Evolutionary conservation across 2,888 invertebrate genomes (phyloP).

Genomic region (Thelaira solivaga): DNA sequence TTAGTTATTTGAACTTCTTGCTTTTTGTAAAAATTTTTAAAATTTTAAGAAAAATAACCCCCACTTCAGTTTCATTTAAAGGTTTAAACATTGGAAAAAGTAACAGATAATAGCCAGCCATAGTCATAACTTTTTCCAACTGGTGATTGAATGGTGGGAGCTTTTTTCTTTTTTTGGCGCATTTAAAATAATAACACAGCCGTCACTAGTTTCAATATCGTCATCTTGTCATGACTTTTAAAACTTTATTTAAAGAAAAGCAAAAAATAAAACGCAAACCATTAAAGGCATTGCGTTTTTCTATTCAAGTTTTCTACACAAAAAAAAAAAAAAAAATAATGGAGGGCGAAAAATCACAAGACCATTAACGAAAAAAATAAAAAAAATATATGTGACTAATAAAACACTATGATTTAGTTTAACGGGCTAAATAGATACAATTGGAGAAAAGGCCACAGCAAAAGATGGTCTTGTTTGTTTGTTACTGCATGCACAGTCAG

Average conservation of each 20-base stretch:
- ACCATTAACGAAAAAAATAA: background rate
- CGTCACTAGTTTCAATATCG: slow-evolving; percentile 38
- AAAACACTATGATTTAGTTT: slow-evolving; percentile 54
- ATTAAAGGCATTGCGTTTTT: slow-evolving; percentile 36
- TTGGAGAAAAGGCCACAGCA: slow-evolving; percentile 16
- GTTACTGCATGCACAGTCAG: slow-evolving; percentile 39
- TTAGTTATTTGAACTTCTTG: no score
- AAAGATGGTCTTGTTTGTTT: slow-evolving; percentile 40
- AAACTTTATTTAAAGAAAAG: slow-evolving; percentile 38
- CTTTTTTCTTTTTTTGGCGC: slow-evolving; percentile 33
- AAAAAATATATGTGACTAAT: slow-evolving; percentile 42
- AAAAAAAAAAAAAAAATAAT: slow-evolving; percentile 7
- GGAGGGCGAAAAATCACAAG: slow-evolving; percentile 18
- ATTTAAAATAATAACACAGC: slow-evolving; percentile 42
- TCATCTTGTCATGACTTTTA: slow-evolving; percentile 48
- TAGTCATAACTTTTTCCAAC: slow-evolving; percentile 25
- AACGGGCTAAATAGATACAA: slow-evolving; percentile 38
- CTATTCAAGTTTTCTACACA: slow-evolving; percentile 14
- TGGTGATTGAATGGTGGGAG: slow-evolving; percentile 55
- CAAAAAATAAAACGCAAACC: background rate
- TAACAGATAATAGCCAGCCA: slow-evolving; percentile 37
- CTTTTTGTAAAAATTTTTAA: no score
- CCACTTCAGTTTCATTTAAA: background rate
- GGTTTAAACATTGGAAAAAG: slow-evolving; percentile 12
- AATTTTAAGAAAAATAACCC: background rate